Evolutionary conservation across 2,113 vertebrate genomes (phyloP).

Genomic region (Hemiscyllium ocellatum): DNA sequence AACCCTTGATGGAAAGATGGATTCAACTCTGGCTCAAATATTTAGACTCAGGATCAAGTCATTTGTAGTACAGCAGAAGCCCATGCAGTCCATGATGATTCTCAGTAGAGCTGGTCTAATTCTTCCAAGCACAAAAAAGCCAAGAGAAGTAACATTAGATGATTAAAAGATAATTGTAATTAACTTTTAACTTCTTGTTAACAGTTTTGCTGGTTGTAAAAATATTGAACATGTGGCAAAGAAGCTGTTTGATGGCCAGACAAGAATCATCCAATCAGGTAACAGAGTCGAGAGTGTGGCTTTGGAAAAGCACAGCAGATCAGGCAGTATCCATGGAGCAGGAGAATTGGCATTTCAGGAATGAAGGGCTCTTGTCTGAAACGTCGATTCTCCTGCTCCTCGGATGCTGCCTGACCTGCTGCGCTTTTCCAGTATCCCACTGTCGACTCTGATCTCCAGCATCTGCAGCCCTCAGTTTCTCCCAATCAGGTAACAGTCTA

Average conservation of each 20-base stretch:
- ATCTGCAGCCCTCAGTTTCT: too few species aligned
- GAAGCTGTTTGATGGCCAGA: background rate
- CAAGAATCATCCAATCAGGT: background rate
- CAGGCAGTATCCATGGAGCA: too few species aligned
- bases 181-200: background rate
- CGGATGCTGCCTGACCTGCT: too few species aligned
- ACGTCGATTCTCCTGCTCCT: too few species aligned
- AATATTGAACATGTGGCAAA: background rate
- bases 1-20: background rate
- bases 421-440: too few species aligned
- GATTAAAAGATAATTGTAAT: background rate
- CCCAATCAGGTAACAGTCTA: too few species aligned
- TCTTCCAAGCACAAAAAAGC: background rate
- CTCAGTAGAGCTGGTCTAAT: background rate
- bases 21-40: background rate
- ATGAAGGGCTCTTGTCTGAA: too few species aligned
- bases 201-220: background rate
- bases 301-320: too few species aligned
- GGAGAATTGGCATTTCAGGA: too few species aligned
- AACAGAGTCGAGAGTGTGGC: too few species aligned
- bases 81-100: background rate
- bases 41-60: background rate
- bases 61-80: background rate
- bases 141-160: background rate
- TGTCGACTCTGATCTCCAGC: too few species aligned